Percentiles rank a stretch among this genome's conserved stretches.
Evolutionary conservation across 2,113 vertebrate species (phyloP).

Genomic region (Coptodon rendalli): DNA sequence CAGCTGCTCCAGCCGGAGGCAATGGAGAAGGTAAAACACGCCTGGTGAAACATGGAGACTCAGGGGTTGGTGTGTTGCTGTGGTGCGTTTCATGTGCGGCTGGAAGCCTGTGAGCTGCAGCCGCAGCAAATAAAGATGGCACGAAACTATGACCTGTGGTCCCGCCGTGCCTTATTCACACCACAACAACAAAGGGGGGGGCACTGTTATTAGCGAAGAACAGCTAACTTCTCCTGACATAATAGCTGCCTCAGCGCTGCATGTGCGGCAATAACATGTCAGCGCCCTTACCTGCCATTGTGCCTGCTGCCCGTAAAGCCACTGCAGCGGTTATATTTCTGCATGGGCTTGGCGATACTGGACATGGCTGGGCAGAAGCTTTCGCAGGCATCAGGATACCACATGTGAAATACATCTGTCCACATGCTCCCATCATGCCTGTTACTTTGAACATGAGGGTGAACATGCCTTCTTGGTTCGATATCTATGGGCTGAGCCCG

Average conservation of each 20-base stretch:
- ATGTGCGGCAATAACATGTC: constrained; percentile 96
- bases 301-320: constrained; percentile 88
- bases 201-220: background rate
- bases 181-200: too few species aligned
- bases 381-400: constrained; percentile 87
- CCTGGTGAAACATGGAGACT: too few species aligned
- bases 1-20: too few species aligned
- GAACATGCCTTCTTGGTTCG: constrained; percentile 98
- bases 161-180: too few species aligned
- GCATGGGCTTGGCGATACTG: constrained; percentile 94
- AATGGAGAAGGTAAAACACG: too few species aligned
- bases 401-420: constrained; percentile 98
- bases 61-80: too few species aligned
- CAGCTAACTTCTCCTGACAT: constrained; percentile 23
- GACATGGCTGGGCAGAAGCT: constrained; percentile 93
- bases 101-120: too few species aligned
- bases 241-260: constrained; percentile 60
- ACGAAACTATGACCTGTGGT: too few species aligned
- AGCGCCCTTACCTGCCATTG: constrained; percentile 83
- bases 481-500: constrained; percentile 86
- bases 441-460: constrained; percentile 96
- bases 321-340: constrained; percentile 98
- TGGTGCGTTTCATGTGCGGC: too few species aligned
- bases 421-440: constrained; percentile 91
- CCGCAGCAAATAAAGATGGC: too few species aligned